phyloP scores from a whole-genome alignment of 2,113 vertebrate species.

The Pseudorectes ferrugineus region DNA sequence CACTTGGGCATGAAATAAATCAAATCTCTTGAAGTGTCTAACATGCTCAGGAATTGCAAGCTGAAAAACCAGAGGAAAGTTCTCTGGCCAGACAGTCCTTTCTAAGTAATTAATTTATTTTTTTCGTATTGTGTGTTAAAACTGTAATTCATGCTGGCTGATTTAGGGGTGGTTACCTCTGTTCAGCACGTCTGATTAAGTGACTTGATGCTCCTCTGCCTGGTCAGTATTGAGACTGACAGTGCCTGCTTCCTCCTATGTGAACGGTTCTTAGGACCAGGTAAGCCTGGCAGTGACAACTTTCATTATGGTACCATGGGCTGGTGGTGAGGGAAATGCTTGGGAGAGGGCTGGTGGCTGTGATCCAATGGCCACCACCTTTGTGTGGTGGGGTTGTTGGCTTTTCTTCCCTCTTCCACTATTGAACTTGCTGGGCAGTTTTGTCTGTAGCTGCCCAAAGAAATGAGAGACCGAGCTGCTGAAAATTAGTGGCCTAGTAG shows the following conservation, averaged over 20 bases:
- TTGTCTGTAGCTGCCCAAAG: neutral
- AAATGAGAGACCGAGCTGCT: neutral
- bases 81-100: neutral
- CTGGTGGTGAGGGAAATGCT: neutral
- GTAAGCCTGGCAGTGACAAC: neutral
- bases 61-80: neutral
- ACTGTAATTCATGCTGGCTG: neutral
- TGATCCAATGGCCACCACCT: rapidly evolving
- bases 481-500: neutral
- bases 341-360: neutral
- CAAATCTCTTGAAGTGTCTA: neutral
- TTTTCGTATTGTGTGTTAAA: neutral
- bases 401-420: neutral
- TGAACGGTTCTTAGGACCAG: neutral
- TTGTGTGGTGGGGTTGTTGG: neutral
- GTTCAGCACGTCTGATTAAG: neutral
- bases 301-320: neutral
- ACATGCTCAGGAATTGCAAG: neutral
- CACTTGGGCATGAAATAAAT: neutral
- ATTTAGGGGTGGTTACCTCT: neutral
- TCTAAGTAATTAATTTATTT: neutral
- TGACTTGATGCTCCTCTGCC: neutral
- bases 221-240: neutral
- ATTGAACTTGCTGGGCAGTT: neutral
- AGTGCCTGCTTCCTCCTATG: neutral